Base-by-base conservation (phyloP, 2,888 invertebrate genomes). In the Hydropsyche betteni region DNA sequence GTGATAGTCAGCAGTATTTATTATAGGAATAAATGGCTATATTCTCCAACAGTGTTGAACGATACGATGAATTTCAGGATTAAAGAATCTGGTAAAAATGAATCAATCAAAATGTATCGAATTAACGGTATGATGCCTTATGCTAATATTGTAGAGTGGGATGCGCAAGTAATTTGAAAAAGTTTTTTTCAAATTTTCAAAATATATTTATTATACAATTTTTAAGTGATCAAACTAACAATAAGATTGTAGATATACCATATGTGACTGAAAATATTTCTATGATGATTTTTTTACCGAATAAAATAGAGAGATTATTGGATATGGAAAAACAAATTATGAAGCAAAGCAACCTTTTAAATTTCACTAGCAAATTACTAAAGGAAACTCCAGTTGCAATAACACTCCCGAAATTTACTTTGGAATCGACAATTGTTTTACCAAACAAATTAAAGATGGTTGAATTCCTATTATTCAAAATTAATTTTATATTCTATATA, bases 21-120 rank as follows among this genome's bases (percentile, higher is more conserved):
- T 80, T 34, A 86, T 74, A 85, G 87, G 44, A 84, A 83, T 51
- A 82, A 83, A 12, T 88, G 88, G 87, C 84, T 85, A 1, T 81
- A 85, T 75, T 82, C 86, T 74, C 87, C 87, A 69, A 87, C 87
- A 1, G 83, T 87, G 61, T 84, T 87, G 33, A 87, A 88, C 78
- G 86, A 84, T 16, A 83, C 85, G 4, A 80, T 81, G 69, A 80
- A 80, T 8, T 87, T 88, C 78, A 84, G 85, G 76, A 79, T 80
- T 24, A 16, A 14, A 1, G 80, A 79, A 38, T 74, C 78, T 68
- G 80, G 81, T 16, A 81, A 83, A n/a, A 34, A 50, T 51, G 16
- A 53, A 6, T 36, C 58, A 78, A 4, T 83, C 14, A 83, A 84
- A 53, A 86, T 86, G 86, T 85, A 87, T 70, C 83, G 85, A 72